Evolutionary conservation across 2,113 vertebrate species (phyloP).

Genomic region (Plotosus lineatus): DNA sequence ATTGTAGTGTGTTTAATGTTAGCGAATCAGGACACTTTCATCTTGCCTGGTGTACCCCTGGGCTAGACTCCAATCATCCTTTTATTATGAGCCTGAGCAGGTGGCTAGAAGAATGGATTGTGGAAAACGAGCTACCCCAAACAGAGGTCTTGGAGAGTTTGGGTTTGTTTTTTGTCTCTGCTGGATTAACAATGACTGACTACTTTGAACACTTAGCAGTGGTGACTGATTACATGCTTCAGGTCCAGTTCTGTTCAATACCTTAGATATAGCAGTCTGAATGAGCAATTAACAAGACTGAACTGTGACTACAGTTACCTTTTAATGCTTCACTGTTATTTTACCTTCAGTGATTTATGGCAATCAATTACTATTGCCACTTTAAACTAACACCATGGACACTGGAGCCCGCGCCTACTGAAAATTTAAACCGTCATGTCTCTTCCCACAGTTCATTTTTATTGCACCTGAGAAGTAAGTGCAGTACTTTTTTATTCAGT

Average conservation of each 20-base stretch:
- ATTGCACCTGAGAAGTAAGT: neutral
- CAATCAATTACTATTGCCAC: neutral
- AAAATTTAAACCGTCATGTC: neutral
- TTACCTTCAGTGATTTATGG: neutral
- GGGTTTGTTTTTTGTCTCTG: neutral
- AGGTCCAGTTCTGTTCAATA: neutral
- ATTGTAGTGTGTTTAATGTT: neutral
- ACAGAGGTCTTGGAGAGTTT: neutral
- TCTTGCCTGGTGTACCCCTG: neutral
- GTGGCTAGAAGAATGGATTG: slow-evolving; percentile 28
- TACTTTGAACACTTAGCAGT: neutral
- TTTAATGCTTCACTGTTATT: neutral
- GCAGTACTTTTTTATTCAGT: neutral
- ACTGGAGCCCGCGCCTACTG: neutral
- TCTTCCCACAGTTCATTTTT: neutral
- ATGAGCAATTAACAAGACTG: neutral
- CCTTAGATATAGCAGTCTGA: neutral
- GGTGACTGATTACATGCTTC: neutral
- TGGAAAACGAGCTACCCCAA: slow-evolving; percentile 1
- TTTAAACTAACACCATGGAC: neutral
- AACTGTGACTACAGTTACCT: neutral
- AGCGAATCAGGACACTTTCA: neutral
- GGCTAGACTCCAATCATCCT: neutral
- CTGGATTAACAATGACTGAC: slow-evolving; percentile 1
- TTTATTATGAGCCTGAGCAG: slow-evolving; percentile 16